Evolutionary conservation across 2,888 invertebrate genomes (phyloP).

Genomic region (Cephus spinipes): DNA sequence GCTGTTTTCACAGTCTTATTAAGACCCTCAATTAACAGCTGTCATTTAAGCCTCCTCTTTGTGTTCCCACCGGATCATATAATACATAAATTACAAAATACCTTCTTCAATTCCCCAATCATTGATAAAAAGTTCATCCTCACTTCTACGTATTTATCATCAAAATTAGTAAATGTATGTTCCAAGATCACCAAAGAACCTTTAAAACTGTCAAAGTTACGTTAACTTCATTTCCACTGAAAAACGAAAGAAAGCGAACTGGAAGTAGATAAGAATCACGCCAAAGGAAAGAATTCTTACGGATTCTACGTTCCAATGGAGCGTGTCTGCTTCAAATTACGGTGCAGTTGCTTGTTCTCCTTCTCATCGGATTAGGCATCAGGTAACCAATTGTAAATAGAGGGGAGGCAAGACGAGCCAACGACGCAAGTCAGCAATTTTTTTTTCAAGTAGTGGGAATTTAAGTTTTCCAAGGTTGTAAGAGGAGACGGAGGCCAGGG

Average conservation of each 20-base stretch:
- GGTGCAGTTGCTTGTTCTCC: neutral
- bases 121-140: neutral
- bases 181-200: neutral
- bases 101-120: neutral
- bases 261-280: neutral
- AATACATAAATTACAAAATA: neutral
- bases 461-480: constrained; percentile 52
- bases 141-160: neutral
- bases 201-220: neutral
- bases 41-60: neutral
- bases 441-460: constrained; percentile 35
- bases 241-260: neutral
- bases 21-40: neutral
- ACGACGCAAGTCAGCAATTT: constrained; percentile 17
- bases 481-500: constrained; percentile 46
- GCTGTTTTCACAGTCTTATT: neutral
- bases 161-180: neutral
- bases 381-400: constrained; percentile 55
- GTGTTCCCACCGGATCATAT: neutral
- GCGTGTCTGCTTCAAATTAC: constrained; percentile 33
- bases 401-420: constrained; percentile 17
- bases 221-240: neutral
- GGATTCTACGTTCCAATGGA: neutral
- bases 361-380: constrained; percentile 42
- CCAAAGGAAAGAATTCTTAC: neutral